Conservation (phyloP, 2,888 invertebrate species). For the Eurytoma californica region DNA sequence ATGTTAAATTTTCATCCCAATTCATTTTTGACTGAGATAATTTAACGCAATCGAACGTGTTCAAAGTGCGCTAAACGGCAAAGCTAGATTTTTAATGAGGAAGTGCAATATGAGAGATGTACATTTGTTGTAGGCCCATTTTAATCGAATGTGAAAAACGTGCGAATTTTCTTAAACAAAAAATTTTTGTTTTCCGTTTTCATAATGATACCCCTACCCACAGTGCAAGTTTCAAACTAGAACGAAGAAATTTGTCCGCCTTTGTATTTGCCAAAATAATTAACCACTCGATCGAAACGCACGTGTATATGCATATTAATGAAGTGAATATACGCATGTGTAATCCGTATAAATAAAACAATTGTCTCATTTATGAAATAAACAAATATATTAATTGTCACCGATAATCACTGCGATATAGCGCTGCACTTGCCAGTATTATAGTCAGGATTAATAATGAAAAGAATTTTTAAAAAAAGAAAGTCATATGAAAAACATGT, state of each 20-base stretch:
- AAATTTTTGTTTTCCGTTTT: no score
- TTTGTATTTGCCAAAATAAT: conserved; percentile 49
- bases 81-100: conserved; percentile 44
- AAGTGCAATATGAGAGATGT: conserved; percentile 54
- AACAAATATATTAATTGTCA: conserved; percentile 52
- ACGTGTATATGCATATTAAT: conserved; percentile 45
- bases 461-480: conserved; percentile 31
- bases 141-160: conserved; percentile 26
- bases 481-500: not conserved
- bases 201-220: not conserved
- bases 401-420: conserved; percentile 55
- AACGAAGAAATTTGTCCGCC: conserved; percentile 35
- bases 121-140: conserved; percentile 35
- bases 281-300: conserved; percentile 28
- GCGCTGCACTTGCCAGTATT: conserved; percentile 57
- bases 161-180: conserved; percentile 22
- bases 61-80: conserved; percentile 39
- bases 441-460: conserved; percentile 48
- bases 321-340: conserved; percentile 47
- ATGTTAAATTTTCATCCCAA: conserved; percentile 30
- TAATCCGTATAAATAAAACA: conserved; percentile 41
- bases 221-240: conserved; percentile 25
- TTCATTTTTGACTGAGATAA: conserved; percentile 43
- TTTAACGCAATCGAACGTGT: conserved; percentile 51
- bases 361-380: conserved; percentile 50